Evolutionary conservation across 2,113 vertebrate genomes (phyloP).

Genomic region (Perccottus glenii): DNA sequence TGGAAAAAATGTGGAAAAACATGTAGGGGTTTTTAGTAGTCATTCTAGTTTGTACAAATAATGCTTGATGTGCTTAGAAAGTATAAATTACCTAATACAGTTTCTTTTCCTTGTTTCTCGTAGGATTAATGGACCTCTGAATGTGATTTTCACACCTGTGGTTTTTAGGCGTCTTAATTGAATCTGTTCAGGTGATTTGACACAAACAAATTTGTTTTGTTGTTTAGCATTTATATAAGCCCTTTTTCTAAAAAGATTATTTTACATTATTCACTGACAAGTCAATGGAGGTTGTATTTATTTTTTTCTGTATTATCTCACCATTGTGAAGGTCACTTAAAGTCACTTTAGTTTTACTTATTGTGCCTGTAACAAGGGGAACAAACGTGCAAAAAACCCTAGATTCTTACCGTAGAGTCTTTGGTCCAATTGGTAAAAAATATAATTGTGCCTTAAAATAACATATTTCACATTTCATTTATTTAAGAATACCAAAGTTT

Average conservation of each 20-base stretch:
- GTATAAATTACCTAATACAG: constrained; percentile 1
- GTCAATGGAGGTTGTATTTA: background rate
- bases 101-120: constrained; percentile 6
- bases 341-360: background rate
- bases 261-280: background rate
- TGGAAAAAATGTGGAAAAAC: too few relatives aligned
- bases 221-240: too few relatives aligned
- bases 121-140: constrained; percentile 43
- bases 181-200: constrained; percentile 4
- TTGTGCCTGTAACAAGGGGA: background rate
- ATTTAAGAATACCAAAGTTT: background rate
- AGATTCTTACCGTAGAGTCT: too few relatives aligned
- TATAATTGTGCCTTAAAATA: constrained; percentile 66
- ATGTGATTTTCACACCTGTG: constrained; percentile 9
- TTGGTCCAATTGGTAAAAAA: constrained; percentile 9
- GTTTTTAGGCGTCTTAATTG: background rate
- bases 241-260: too few relatives aligned
- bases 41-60: constrained; percentile 8
- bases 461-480: constrained; percentile 16
- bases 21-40: background rate
- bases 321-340: constrained; percentile 3
- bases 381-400: background rate
- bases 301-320: background rate
- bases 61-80: constrained; percentile 19
- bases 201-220: background rate